Evolutionary conservation across 2,888 invertebrate genomes (phyloP).

Genomic region (Eilema griseolum): DNA sequence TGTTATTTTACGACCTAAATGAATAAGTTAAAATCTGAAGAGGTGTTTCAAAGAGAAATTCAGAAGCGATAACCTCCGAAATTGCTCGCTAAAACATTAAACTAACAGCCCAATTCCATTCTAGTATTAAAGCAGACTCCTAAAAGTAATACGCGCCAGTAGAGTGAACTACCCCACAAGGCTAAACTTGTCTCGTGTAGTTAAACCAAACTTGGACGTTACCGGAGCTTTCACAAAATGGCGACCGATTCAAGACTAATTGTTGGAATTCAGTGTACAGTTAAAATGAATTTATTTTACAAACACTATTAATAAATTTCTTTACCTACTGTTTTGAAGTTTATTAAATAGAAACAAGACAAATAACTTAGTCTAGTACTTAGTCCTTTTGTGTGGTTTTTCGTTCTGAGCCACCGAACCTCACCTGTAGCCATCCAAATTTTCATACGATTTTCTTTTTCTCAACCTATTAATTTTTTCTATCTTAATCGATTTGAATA

Average conservation of each 20-base stretch:
- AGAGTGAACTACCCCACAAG: conserved; percentile 9
- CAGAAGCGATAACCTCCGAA: background rate
- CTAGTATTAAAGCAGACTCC: background rate
- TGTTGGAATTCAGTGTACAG: background rate
- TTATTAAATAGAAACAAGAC: too few species aligned
- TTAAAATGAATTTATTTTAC: background rate
- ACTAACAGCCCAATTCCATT: background rate
- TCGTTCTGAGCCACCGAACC: too few species aligned
- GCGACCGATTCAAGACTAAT: background rate
- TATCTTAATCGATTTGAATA: too few species aligned
- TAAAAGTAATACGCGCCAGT: background rate
- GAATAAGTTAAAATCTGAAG: background rate
- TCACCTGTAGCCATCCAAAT: too few species aligned
- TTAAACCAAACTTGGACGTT: conserved; percentile 17
- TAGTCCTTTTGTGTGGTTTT: too few species aligned
- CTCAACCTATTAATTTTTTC: too few species aligned
- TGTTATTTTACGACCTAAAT: too few species aligned
- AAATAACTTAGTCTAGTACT: too few species aligned
- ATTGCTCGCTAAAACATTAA: background rate
- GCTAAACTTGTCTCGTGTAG: conserved; percentile 14
- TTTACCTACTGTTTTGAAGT: too few species aligned
- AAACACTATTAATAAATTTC: background rate
- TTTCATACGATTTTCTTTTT: too few species aligned
- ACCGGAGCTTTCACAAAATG: background rate
- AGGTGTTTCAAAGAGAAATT: background rate